phyloP scores from a whole-genome alignment of 2,113 vertebrate genomes.

The Platysteira castanea region DNA sequence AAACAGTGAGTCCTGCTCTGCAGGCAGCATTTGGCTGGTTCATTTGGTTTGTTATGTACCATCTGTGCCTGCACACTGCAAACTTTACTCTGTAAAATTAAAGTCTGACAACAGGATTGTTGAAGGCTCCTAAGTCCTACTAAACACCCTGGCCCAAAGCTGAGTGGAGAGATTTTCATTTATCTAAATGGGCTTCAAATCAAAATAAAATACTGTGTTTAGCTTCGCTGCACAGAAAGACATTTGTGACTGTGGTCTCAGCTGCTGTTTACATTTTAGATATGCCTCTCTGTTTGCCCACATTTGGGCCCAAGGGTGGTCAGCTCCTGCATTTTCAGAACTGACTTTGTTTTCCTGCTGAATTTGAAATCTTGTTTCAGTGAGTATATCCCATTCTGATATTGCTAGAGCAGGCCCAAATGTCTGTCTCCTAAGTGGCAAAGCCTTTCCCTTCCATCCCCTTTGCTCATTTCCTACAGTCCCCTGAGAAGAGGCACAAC shows the following conservation, averaged over 20 bases:
- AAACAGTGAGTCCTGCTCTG: not conserved
- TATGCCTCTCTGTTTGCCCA: not conserved
- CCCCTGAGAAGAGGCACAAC: not conserved
- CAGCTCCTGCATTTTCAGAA: not conserved
- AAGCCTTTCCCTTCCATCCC: not conserved
- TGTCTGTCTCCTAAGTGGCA: not conserved
- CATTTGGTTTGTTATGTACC: not conserved
- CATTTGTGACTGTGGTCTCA: not conserved
- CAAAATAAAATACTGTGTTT: not conserved
- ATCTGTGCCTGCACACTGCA: not conserved
- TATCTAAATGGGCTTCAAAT: not conserved
- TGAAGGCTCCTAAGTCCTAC: not conserved
- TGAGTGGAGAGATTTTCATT: not conserved
- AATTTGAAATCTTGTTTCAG: not conserved
- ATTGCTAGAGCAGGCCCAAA: not conserved
- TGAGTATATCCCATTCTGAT: not conserved
- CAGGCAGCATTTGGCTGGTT: not conserved
- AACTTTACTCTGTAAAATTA: not conserved
- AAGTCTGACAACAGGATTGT: not conserved
- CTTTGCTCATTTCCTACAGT: rapidly evolving
- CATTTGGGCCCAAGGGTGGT: not conserved
- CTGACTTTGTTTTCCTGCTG: not conserved
- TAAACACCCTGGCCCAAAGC: not conserved
- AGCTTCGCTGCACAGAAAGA: not conserved
- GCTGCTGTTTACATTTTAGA: not conserved